phyloP scores from a whole-genome alignment of 2,888 invertebrate genomes.

The Tanytarsus gracilentus region DNA sequence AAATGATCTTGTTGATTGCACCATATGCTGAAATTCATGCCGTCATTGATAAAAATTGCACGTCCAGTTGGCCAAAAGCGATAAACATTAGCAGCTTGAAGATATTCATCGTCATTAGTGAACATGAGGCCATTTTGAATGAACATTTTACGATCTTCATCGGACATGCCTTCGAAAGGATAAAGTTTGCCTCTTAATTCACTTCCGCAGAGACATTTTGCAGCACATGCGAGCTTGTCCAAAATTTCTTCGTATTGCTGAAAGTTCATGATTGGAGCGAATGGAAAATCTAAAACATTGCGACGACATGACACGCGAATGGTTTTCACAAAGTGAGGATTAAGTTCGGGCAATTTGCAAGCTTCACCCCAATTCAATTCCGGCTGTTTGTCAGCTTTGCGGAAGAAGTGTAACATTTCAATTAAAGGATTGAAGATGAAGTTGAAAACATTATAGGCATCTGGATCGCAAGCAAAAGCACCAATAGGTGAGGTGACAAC shows the following conservation, averaged over 20 bases:
- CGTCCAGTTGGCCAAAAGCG: slow-evolving; percentile 60
- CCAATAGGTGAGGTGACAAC: slow-evolving; percentile 56
- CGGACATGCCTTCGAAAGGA: slow-evolving; percentile 49
- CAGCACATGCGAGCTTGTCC: slow-evolving; percentile 43
- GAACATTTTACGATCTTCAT: slow-evolving; percentile 51
- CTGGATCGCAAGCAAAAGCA: slow-evolving; percentile 57
- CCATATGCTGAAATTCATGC: slow-evolving; percentile 59
- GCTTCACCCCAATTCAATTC: slow-evolving; percentile 53
- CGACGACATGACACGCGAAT: slow-evolving; percentile 57
- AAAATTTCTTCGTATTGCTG: slow-evolving; percentile 54
- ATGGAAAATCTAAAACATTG: slow-evolving; percentile 51
- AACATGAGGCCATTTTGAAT: slow-evolving; percentile 56
- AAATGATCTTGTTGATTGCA: slow-evolving; percentile 63
- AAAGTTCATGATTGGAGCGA: slow-evolving; percentile 56
- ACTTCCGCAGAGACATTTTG: slow-evolving; percentile 43
- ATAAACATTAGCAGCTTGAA: slow-evolving; percentile 51
- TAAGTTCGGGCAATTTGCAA: slow-evolving; percentile 51
- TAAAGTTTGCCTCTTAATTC: slow-evolving; percentile 53
- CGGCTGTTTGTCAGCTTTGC: slow-evolving; percentile 49
- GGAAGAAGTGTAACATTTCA: slow-evolving; percentile 55
- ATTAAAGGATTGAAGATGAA: slow-evolving; percentile 59
- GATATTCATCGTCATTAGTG: slow-evolving; percentile 51
- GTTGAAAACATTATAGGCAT: slow-evolving; percentile 53
- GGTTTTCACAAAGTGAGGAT: slow-evolving; percentile 54
- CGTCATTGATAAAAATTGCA: slow-evolving; percentile 46